Evolutionary conservation across 2,888 invertebrate species (phyloP).

Genomic region (Ctenicera cuprea): DNA sequence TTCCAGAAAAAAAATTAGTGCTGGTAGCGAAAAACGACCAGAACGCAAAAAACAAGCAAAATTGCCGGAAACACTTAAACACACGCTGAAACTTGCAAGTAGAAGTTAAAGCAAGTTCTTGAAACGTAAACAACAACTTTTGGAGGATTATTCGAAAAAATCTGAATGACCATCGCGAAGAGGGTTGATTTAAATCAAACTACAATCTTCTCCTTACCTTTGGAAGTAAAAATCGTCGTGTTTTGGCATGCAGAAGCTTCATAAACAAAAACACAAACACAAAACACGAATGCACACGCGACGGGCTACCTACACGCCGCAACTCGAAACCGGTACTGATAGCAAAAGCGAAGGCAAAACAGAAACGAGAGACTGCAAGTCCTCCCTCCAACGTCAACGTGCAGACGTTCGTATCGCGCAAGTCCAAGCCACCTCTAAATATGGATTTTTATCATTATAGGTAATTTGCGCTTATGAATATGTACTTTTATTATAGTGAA

Average conservation of each 20-base stretch:
- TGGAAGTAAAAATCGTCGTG: neutral
- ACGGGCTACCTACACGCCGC: neutral
- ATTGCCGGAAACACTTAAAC: too few species aligned
- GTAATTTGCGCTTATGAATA: conserved; percentile 51
- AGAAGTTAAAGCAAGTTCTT: neutral
- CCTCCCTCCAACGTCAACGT: conserved; percentile 47
- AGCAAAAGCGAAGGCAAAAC: conserved; percentile 39
- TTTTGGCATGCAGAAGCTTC: neutral
- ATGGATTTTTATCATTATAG: conserved; percentile 60
- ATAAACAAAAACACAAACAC: conserved; percentile 36
- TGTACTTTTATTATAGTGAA: conserved; percentile 28
- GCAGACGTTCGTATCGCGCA: conserved; percentile 47
- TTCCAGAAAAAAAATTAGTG: neutral
- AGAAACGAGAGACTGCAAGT: conserved; percentile 47
- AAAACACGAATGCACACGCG: conserved; percentile 37
- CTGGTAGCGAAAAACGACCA: too few species aligned
- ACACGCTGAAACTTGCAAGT: too few species aligned
- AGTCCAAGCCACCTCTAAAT: conserved; percentile 56
- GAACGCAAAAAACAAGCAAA: too few species aligned
- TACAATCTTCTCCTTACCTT: neutral
- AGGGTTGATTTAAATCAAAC: neutral
- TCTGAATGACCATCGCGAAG: neutral
- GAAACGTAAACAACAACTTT: conserved; percentile 1
- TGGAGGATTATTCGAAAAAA: neutral
- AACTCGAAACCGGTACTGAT: conserved; percentile 47